Base-by-base conservation (phyloP, 2,888 invertebrate genomes). In the Barypeithes pellucidus region DNA sequence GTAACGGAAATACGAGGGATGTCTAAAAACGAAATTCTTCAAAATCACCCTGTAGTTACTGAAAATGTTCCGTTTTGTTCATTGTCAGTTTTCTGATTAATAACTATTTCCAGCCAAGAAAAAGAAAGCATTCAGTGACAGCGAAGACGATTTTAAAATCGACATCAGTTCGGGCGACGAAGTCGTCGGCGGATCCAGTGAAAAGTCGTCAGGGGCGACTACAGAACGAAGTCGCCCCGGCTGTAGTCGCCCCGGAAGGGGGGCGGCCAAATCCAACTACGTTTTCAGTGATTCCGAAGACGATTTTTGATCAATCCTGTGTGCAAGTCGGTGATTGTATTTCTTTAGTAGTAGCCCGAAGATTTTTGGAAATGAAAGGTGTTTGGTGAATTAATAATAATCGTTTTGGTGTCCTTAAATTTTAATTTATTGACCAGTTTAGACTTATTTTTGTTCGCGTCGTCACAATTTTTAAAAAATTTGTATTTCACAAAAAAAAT, bases 251-350 rank as follows among this genome's bases (percentile, higher is more conserved):
- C 78, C 77, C 0, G 78, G 79, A 3, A 62, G 86, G 5, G 83
- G 83, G 20, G 82, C 80, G 52, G 81, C 79, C 39, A 81, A 81
- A 62, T 79, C 79, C 29, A 84, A 82, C 72, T 85, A 86, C 77
- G 87, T 86, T 69, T 88, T 89, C 80, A 84, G 84, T 77, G 88
- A 87, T 79, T 88, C 88, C 71, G 81, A 81, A 8, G 62, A 62
- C 18, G 71, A 71, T 41, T 67, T 16, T 39, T 41, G 14, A 61
- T 14, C n/a, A 22, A n/a, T 11, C 12, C 14, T 3, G 22, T 29
- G 22, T 29, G 22, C n/a, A 5, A 9, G 2, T 4, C 18, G 33
- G 20, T 8, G 14, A 7, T 52, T 59, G 18, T 36, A 39, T 39
- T 33, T 20, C 39, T 41, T 16, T 3, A 2, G 16, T 57, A 41